Evolutionary conservation across 2,113 vertebrate genomes (phyloP).

Genomic region (Prionailurus viverrinus): DNA sequence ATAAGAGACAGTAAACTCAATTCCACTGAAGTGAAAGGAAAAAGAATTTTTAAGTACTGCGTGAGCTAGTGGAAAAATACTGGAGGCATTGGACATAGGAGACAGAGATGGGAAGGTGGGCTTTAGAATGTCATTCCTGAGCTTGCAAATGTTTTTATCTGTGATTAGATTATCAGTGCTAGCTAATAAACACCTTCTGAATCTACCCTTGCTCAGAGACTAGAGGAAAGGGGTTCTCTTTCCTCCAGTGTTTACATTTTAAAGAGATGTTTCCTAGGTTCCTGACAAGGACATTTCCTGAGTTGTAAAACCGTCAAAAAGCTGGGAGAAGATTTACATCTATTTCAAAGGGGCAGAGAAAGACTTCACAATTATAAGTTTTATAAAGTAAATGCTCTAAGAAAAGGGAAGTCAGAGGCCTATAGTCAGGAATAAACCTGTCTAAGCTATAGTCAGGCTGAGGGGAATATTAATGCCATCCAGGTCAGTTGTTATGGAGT

Average conservation of each 20-base stretch:
- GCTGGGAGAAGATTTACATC: not conserved
- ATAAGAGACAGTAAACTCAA: not conserved
- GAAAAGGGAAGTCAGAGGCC: not conserved
- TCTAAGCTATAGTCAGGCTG: not conserved
- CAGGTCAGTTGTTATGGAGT: not conserved
- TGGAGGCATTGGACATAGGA: not conserved
- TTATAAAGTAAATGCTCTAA: not conserved
- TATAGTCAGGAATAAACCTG: not conserved
- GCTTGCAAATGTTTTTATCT: not conserved
- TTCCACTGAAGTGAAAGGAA: not conserved
- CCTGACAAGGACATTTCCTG: not conserved
- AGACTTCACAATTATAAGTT: not conserved
- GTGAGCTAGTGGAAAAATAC: not conserved
- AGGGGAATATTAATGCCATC: not conserved
- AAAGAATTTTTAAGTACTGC: not conserved
- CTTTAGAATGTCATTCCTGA: not conserved
- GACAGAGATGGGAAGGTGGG: not conserved
- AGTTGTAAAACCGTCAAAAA: not conserved
- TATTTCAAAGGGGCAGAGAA: not conserved
- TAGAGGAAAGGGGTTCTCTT: not conserved
- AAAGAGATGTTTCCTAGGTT: not conserved
- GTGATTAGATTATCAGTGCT: no score
- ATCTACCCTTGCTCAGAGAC: no score
- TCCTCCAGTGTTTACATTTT: not conserved
- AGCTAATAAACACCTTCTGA: not conserved